Evolutionary conservation across 2,888 invertebrate species (phyloP).

Genomic region (Watsonalla cultraria): DNA sequence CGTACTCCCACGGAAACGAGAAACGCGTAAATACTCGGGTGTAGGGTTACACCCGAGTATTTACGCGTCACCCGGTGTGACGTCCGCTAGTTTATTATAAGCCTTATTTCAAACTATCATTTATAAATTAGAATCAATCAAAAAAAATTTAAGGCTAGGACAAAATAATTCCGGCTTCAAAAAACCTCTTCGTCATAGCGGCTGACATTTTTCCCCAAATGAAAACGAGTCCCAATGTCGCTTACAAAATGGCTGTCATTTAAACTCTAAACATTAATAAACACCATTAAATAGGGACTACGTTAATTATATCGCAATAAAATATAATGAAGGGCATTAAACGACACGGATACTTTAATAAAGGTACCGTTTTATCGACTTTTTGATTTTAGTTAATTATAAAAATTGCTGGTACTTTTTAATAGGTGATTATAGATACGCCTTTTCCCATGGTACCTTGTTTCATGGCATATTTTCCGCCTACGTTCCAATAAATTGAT

Average conservation of each 20-base stretch:
- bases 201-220: too few relatives aligned
- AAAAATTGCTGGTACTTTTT: background rate
- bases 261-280: background rate
- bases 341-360: background rate
- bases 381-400: background rate
- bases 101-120: too few relatives aligned
- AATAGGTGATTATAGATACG: background rate
- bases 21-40: too few relatives aligned
- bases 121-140: too few relatives aligned
- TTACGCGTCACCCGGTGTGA: too few relatives aligned
- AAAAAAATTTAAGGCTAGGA: too few relatives aligned
- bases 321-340: background rate
- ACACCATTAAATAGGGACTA: background rate
- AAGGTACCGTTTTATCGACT: background rate
- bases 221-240: too few relatives aligned
- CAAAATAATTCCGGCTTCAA: too few relatives aligned
- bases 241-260: background rate
- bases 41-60: too few relatives aligned
- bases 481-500: constrained; percentile 49
- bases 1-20: too few relatives aligned
- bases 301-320: background rate
- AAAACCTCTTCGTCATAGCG: too few relatives aligned
- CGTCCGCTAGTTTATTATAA: too few relatives aligned
- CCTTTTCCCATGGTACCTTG: constrained; percentile 13
- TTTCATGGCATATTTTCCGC: constrained; percentile 9